These are phyloP conservation scores for Empis stercorea DNA, from an alignment of 2,888 invertebrate genomes.

Conservation along the genomic window DNA sequence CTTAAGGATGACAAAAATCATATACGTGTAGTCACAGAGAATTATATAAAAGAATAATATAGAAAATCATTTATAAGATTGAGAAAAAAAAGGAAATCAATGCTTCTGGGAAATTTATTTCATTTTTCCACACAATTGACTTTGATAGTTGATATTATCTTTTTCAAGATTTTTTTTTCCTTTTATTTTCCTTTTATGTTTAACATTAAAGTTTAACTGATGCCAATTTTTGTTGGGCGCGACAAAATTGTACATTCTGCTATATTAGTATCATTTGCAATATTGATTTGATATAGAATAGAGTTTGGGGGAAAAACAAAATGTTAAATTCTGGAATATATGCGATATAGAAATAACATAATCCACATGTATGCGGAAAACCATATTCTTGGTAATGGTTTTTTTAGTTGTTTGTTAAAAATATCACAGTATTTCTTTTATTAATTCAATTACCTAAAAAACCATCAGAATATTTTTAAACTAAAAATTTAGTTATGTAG, in stretches of 20 bases:
- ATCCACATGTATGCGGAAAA: neutral
- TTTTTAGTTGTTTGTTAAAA: no score
- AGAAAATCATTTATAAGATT: neutral
- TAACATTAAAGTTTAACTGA: neutral
- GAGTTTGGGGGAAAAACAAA: neutral
- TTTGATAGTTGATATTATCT: conserved; percentile 21
- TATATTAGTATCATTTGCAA: no score
- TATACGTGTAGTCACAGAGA: no score
- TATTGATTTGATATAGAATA: no score
- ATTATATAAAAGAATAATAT: neutral
- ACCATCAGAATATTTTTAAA: no score
- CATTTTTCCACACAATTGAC: conserved; percentile 22
- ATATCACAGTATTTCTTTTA: no score
- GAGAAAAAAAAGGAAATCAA: conserved; percentile 11
- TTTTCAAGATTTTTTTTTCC: neutral
- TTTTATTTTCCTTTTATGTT: neutral
- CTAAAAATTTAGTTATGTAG: no score
- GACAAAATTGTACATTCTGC: neutral
- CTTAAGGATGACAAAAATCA: no score
- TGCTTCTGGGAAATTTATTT: conserved; percentile 18
- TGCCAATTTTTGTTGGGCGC: neutral
- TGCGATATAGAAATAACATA: neutral
- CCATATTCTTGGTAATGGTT: neutral
- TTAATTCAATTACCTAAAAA: no score
- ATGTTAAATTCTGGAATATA: neutral